These are phyloP conservation scores for Apostichopus californicus DNA, from an alignment of 35 echinoderm and acorn worm species.

Conservation along the genomic window DNA sequence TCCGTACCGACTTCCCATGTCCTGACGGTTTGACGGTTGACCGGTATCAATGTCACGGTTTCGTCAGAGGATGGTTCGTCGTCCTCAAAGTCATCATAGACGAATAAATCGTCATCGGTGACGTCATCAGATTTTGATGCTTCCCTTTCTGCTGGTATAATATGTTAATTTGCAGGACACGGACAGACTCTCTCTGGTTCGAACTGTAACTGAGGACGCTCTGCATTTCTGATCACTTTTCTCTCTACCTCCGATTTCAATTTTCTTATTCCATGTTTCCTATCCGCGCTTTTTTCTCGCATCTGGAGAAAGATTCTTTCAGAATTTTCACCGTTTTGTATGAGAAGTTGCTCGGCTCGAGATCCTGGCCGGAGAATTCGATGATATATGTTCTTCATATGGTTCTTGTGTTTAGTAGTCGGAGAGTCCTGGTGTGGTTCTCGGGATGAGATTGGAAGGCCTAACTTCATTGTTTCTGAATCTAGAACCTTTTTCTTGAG, in stretches of 20 bases:
- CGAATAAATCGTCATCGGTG: slow-evolving; percentile 11
- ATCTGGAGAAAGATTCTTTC: slow-evolving; percentile 32
- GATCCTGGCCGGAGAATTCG: slow-evolving; percentile 45
- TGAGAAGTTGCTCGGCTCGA: slow-evolving; percentile 33
- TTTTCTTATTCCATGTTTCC: background rate
- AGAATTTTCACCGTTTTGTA: slow-evolving; percentile 51
- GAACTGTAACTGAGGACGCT: background rate
- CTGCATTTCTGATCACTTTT: background rate
- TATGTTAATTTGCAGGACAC: background rate
- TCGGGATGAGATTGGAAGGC: background rate
- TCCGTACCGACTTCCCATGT: slow-evolving; percentile 28
- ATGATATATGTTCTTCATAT: slow-evolving; percentile 44
- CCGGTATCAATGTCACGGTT: slow-evolving; percentile 38
- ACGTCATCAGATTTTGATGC: background rate
- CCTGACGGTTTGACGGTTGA: background rate
- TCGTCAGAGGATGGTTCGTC: slow-evolving; percentile 48
- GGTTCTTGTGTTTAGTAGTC: background rate
- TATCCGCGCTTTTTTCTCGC: background rate
- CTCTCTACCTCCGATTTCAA: background rate
- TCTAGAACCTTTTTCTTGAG: background rate
- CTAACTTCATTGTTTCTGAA: background rate
- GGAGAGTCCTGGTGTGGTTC: slow-evolving; percentile 28
- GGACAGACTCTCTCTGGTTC: background rate
- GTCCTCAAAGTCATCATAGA: slow-evolving; percentile 46
- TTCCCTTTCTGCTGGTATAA: background rate